Percentiles rank a stretch among this genome's conserved stretches.
phyloP scores from a whole-genome alignment of 2,888 invertebrate genomes.

The Apamea epomidion region DNA sequence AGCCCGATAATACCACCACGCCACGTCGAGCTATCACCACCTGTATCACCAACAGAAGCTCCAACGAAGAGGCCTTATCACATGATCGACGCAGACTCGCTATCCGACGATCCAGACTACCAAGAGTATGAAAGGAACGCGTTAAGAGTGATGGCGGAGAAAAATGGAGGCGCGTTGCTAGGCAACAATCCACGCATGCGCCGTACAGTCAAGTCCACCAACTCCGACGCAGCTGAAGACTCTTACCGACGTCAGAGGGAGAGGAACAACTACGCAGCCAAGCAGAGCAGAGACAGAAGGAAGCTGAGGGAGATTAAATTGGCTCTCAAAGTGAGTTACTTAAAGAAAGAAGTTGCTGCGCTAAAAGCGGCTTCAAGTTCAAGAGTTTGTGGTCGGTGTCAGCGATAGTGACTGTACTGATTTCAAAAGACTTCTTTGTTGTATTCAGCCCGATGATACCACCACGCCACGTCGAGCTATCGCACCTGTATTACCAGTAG shows the following conservation, averaged over 20 bases:
- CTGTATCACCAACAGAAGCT: constrained; percentile 63
- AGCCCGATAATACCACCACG: too few relatives aligned
- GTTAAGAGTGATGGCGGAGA: constrained; percentile 91
- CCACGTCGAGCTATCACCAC: too few relatives aligned
- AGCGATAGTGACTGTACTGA: constrained; percentile 63
- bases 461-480: too few relatives aligned
- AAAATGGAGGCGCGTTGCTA: constrained; percentile 90
- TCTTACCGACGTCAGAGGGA: too few relatives aligned
- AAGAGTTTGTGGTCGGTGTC: constrained; percentile 71
- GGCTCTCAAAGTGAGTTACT: constrained; percentile 95
- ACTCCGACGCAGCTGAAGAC: too few relatives aligned
- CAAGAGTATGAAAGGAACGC: constrained; percentile 92
- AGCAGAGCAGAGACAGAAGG: constrained; percentile 97
- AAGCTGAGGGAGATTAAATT: constrained; percentile 98
- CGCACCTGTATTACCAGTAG: constrained; percentile 43
- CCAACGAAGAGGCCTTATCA: constrained; percentile 56
- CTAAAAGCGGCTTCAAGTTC: constrained; percentile 55
- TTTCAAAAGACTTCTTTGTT: background rate
- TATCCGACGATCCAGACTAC: constrained; percentile 90
- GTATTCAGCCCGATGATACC: too few relatives aligned
- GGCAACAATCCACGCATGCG: too few relatives aligned
- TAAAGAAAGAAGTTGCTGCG: constrained; percentile 74
- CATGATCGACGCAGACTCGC: constrained; percentile 69
- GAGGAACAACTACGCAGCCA: constrained; percentile 74
- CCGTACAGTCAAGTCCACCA: too few relatives aligned